A percentile compares a stretch with the other conserved stretches of the same genome.
These are phyloP conservation scores for Crypturellus undulatus DNA, from an alignment of 2,113 vertebrate species.

Conservation along the genomic window DNA sequence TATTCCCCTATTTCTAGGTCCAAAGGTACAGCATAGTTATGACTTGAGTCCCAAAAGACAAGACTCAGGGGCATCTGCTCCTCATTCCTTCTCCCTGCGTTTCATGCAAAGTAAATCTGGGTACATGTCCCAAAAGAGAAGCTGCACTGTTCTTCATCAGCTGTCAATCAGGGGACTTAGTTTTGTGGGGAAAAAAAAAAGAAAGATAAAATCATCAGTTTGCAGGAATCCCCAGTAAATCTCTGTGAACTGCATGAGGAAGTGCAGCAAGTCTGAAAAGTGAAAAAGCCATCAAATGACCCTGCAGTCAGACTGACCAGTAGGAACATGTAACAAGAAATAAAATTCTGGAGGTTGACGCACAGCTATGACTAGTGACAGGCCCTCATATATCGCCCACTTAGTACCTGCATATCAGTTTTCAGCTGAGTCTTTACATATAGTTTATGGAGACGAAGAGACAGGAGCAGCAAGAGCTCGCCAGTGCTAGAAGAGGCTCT, in stretches of 20 bases:
- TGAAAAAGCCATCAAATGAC: fast-evolving
- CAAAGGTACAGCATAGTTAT: not conserved
- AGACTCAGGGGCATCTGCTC: slow-evolving; percentile 13
- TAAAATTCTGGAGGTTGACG: not conserved
- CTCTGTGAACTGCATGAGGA: fast-evolving
- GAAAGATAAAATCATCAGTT: not conserved
- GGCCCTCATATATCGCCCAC: not conserved
- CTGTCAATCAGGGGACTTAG: not conserved
- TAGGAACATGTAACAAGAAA: not conserved
- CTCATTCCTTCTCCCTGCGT: not conserved
- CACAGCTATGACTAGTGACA: not conserved
- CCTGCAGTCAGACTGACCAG: not conserved
- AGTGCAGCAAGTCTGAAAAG: not conserved
- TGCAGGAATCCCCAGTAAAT: not conserved
- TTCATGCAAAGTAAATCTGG: not conserved
- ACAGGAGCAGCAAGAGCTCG: not conserved
- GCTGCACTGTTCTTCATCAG: not conserved
- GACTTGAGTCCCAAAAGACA: slow-evolving; percentile 37
- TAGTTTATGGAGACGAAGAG: not conserved
- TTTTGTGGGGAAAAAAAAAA: not conserved
- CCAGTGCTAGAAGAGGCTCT: not conserved
- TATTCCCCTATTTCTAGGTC: not conserved
- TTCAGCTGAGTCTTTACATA: not conserved
- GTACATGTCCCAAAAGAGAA: not conserved
- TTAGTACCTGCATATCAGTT: not conserved